Conservation (phyloP, 2,888 invertebrate genomes). For the Coecobrya sp. region DNA sequence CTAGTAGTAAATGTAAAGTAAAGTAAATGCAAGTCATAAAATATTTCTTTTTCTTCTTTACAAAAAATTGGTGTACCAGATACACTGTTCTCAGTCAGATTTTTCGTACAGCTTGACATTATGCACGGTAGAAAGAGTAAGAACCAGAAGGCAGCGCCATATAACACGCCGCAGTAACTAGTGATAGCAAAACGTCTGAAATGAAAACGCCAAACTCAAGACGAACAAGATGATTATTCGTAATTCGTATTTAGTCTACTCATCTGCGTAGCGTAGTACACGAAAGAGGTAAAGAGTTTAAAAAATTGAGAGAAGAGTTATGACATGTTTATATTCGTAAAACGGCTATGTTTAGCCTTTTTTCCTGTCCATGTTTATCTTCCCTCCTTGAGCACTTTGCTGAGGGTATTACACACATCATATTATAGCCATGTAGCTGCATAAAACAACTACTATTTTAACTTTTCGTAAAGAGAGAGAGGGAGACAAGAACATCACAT, state of each 20-base stretch:
- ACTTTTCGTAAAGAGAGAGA: background rate
- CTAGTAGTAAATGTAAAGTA: conserved; percentile 43
- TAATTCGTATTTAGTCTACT: conserved; percentile 8
- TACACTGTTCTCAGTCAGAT: background rate
- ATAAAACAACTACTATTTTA: background rate
- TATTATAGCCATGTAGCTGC: background rate
- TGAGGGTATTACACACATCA: background rate
- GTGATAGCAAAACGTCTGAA: background rate
- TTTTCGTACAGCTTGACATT: conserved; percentile 31
- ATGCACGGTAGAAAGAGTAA: background rate
- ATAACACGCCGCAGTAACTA: background rate
- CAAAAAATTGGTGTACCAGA: background rate
- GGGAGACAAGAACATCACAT: background rate
- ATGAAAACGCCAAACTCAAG: conserved; percentile 10
- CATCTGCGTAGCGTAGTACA: background rate
- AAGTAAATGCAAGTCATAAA: conserved; percentile 59
- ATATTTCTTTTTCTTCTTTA: conserved; percentile 27
- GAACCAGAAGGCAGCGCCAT: background rate
- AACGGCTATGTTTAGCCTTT: conserved; percentile 72
- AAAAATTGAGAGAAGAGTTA: conserved; percentile 66
- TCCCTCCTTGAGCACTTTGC: conserved; percentile 19
- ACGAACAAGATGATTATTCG: background rate
- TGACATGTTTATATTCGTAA: conserved; percentile 74
- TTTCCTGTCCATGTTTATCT: conserved; percentile 66
- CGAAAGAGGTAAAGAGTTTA: background rate